Evolutionary conservation across 1,140 invertebrate genomes (phyloP), one percentile per base, ranked within the genome.

Genomic region (Cherax quadricarinatus): DNA sequence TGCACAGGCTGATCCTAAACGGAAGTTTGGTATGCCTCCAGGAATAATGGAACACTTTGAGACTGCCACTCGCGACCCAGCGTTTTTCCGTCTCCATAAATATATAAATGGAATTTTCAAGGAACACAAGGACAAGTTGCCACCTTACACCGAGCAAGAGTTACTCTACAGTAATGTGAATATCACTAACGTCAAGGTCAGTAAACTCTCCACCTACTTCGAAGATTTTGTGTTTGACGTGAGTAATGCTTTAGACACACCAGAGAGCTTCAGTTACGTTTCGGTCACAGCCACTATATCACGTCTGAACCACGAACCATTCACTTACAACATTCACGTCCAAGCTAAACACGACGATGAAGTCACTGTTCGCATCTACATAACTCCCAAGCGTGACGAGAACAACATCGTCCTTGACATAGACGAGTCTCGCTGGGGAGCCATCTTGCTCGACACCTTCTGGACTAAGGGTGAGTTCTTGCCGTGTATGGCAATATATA

Each of bases 251-350:
- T 93, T 96, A 94, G 92, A 94, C 94, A 94, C 91, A 95, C 95
- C 89, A 1, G 91, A 90, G 86, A 93, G 94, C 53, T 94, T 94
- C 30, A 48, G 62, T 5, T 88, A 93, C 73, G 93, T 93, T 12
- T 94, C 94, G 24, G 94, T 96, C 62, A 95, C 94, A 49, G 95
- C 95, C 10, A 95, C 96, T 86, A 95, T 95, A 89, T 94, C 95
- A 3, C 95, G 96, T 84, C 94, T 97, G n/a, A 97, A 97, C 94
- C 96, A 97, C 95, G 96, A 96, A 91, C 95, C 96, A 24, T 97
- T 96, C 95, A 95, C 95, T 86, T 96, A 97, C 91, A 95, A 95
- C 30, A 95, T 96, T 94, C 95, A 94, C 80, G 94, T 96, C 18
- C 95, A 95, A 51, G 95, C 95, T 79, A 95, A 96, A 62, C 95